These are phyloP conservation scores for Acanthornis magna DNA, from an alignment of 2,797 vertebrate genomes.

Conservation along the genomic window DNA sequence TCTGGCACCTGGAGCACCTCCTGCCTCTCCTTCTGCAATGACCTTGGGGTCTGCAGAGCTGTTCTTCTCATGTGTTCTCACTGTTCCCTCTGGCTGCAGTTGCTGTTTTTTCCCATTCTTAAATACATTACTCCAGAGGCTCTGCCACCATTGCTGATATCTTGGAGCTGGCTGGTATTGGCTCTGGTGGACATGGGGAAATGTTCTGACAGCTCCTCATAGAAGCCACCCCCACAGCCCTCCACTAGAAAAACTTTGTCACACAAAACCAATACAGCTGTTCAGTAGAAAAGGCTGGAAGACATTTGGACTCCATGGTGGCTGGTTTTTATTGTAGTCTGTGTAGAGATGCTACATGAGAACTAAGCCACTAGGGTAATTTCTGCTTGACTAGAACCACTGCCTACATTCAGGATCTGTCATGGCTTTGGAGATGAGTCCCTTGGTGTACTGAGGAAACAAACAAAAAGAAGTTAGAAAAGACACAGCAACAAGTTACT, in stretches of 20 bases:
- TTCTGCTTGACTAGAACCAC: background rate
- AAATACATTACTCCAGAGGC: background rate
- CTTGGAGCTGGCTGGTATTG: background rate
- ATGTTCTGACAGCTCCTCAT: background rate
- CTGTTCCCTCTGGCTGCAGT: background rate
- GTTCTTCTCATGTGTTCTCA: background rate
- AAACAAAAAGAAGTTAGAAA: background rate
- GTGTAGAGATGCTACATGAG: background rate
- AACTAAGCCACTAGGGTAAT: background rate
- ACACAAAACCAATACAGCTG: background rate
- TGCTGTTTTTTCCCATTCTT: background rate
- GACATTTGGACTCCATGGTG: background rate
- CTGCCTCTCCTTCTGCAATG: background rate
- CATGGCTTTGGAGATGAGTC: background rate
- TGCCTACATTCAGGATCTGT: background rate
- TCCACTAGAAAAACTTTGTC: background rate
- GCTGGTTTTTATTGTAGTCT: background rate
- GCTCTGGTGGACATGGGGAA: background rate
- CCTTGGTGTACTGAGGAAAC: background rate
- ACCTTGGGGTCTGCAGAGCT: background rate
- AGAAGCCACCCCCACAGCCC: background rate
- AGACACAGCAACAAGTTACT: background rate
- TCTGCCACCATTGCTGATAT: accelerated
- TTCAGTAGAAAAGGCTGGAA: background rate
- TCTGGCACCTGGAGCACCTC: accelerated